Percentiles rank a stretch among this genome's conserved stretches.
phyloP scores from a whole-genome alignment of 1,140 invertebrate species.

The Diachasma alloeum region DNA sequence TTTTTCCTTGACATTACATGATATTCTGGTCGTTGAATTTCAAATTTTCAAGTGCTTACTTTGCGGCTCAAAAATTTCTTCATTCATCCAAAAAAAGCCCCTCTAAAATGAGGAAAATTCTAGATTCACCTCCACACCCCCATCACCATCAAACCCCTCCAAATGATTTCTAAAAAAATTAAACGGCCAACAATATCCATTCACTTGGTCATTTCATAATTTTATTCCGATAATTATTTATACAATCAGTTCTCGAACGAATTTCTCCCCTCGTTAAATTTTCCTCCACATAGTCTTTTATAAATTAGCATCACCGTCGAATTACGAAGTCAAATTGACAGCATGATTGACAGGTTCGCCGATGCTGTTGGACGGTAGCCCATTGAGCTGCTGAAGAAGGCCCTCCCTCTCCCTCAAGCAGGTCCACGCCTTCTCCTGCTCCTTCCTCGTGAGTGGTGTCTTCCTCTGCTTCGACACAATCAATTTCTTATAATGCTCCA shows the following conservation, averaged over 20 bases:
- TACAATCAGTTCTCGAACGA: background rate
- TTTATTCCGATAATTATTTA: background rate
- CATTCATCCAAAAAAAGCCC: too few relatives aligned
- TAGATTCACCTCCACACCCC: too few relatives aligned
- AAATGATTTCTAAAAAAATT: too few relatives aligned
- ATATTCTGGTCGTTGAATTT: too few relatives aligned
- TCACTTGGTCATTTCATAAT: background rate
- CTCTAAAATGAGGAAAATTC: too few relatives aligned
- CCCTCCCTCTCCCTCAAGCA: constrained; percentile 71
- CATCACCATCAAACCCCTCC: too few relatives aligned
- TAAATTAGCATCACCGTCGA: background rate
- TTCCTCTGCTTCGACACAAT: constrained; percentile 80
- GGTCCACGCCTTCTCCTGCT: constrained; percentile 81
- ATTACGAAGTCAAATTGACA: constrained; percentile 22
- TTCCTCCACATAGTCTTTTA: background rate
- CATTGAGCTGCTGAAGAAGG: constrained; percentile 67
- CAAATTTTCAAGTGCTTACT: too few relatives aligned
- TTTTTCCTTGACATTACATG: too few relatives aligned
- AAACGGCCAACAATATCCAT: background rate
- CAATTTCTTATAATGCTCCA: constrained; percentile 83
- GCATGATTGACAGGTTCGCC: constrained; percentile 46
- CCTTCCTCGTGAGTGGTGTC: constrained; percentile 79
- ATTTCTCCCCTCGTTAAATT: constrained; percentile 1
- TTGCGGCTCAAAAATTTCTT: too few relatives aligned
- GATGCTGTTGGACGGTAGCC: constrained; percentile 56